These are phyloP conservation scores for Xiphophorus maculatus DNA, from an alignment of 2,113 vertebrate species.

Conservation along the genomic window DNA sequence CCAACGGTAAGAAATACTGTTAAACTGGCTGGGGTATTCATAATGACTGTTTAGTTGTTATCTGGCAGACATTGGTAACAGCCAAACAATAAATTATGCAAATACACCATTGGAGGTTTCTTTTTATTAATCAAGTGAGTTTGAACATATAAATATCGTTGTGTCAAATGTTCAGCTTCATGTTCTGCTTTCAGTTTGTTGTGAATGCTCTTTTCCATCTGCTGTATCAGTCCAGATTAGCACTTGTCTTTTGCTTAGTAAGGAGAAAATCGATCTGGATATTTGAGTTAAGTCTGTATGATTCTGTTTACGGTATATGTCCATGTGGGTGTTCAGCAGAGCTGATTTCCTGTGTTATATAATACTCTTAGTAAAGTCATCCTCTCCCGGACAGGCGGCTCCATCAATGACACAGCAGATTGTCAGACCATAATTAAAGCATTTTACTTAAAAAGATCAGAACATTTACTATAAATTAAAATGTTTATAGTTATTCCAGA, in stretches of 20 bases:
- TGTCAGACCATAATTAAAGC: constrained; percentile 21
- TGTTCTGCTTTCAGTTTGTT: constrained; percentile 4
- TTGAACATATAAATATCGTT: not conserved
- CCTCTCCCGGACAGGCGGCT: constrained; percentile 17
- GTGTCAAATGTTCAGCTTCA: not conserved
- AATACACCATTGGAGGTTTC: no score
- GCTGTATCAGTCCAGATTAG: constrained; percentile 48
- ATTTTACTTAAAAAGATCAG: not conserved
- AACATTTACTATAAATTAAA: not conserved
- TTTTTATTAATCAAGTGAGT: not conserved
- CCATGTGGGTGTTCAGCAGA: constrained; percentile 49
- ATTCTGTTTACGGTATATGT: constrained; percentile 49
- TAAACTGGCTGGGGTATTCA: constrained; percentile 16
- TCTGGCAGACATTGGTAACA: not conserved
- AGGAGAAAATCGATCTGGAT: constrained; percentile 52
- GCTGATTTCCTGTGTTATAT: constrained; percentile 59
- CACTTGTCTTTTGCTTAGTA: constrained; percentile 65
- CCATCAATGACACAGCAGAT: constrained; percentile 28
- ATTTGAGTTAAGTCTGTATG: constrained; percentile 63
- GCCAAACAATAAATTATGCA: not conserved
- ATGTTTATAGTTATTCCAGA: not conserved
- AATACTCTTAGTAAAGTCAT: constrained; percentile 63
- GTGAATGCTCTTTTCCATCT: constrained; percentile 5
- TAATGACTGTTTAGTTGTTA: constrained; percentile 11
- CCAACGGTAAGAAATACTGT: constrained; percentile 29